A percentile compares a stretch with the other conserved stretches of the same genome.
Conservation (phyloP, 2,888 invertebrate species). For the Cosmorhoe ocellata region DNA sequence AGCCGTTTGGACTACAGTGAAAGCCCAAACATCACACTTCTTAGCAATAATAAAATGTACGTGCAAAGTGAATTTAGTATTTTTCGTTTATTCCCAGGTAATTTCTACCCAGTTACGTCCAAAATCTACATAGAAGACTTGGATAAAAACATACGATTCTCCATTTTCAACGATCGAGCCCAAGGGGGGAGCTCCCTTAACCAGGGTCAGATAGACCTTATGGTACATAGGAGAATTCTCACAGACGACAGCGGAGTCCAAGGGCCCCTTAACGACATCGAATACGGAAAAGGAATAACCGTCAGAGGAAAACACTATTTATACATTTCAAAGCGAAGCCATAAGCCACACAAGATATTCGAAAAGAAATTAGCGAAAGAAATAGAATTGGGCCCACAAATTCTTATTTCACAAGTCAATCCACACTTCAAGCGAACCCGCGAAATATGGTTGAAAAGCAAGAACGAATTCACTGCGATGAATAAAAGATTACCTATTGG, state of each 20-base stretch:
- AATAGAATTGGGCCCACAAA: conserved; percentile 47
- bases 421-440: conserved; percentile 26
- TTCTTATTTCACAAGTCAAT: conserved; percentile 37
- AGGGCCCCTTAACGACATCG: conserved; percentile 50
- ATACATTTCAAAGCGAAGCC: conserved; percentile 53
- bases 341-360: conserved; percentile 54
- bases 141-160: conserved; percentile 68
- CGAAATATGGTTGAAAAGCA: conserved; percentile 24
- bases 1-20: too few relatives aligned
- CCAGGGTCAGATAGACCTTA: conserved; percentile 89
- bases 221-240: conserved; percentile 91
- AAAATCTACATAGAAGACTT: conserved; percentile 87
- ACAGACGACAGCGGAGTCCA: conserved; percentile 86
- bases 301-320: conserved; percentile 58
- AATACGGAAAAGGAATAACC: conserved; percentile 38
- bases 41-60: too few relatives aligned
- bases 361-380: conserved; percentile 69
- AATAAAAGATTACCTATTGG: conserved; percentile 84
- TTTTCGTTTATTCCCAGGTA: too few relatives aligned
- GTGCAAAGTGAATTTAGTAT: too few relatives aligned
- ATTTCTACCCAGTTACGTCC: conserved; percentile 96
- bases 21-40: too few relatives aligned
- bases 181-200: conserved; percentile 90
- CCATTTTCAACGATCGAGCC: conserved; percentile 88
- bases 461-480: conserved; percentile 71